phyloP scores from a whole-genome alignment of 2,888 invertebrate species.

The Aquatica leii region DNA sequence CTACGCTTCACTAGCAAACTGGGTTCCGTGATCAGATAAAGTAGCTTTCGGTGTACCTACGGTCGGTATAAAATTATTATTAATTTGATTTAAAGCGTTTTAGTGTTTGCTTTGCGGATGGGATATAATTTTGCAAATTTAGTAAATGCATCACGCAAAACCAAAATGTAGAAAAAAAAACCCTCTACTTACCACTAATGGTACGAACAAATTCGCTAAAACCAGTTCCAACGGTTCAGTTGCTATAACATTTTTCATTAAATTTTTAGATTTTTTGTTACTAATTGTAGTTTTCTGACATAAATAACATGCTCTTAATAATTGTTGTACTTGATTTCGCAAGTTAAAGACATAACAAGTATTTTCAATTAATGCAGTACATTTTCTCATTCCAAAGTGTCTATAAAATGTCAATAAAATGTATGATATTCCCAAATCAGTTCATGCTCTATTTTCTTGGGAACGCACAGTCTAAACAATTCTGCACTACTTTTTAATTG shows the following conservation, averaged over 20 bases:
- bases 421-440: not conserved
- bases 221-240: not conserved
- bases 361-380: not conserved
- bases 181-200: not conserved
- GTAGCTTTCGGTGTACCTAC: not conserved
- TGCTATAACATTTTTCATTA: not conserved
- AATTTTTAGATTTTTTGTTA: not conserved
- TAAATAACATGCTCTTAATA: not conserved
- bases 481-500: not conserved
- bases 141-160: not conserved
- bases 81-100: not conserved
- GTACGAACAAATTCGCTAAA: not conserved
- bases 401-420: not conserved
- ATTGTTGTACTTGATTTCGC: not conserved
- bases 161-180: not conserved
- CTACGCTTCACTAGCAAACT: conserved; percentile 1
- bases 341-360: not conserved
- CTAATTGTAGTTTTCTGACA: not conserved
- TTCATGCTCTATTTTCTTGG: not conserved
- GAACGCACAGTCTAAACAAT: not conserved
- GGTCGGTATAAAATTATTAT: not conserved
- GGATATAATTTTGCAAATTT: not conserved
- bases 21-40: conserved; percentile 11
- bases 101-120: not conserved
- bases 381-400: not conserved